A percentile compares a stretch with the other conserved stretches of the same genome.
Conservation (phyloP, 1,140 invertebrate genomes). For the Palaemon carinicauda region DNA sequence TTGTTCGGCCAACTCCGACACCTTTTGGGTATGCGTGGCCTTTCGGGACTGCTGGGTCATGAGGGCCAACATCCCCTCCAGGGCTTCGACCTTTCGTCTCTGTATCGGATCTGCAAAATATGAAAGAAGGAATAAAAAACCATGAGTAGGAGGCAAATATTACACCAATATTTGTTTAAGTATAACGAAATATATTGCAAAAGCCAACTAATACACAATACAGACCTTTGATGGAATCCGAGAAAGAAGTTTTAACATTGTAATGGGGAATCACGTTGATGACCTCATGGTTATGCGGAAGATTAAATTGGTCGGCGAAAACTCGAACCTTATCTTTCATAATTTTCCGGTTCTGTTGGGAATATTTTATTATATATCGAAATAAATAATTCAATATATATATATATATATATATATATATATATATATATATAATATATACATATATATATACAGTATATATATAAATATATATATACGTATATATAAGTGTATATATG, state of each 20-base stretch:
- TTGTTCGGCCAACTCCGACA: constrained; percentile 6
- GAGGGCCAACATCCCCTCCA: constrained; percentile 11
- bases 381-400: no score
- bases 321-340: neutral
- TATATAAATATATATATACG: no score
- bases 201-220: no score
- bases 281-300: neutral
- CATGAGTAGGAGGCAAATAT: neutral
- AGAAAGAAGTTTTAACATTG: neutral
- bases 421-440: no score
- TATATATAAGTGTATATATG: no score
- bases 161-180: no score
- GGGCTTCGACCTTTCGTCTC: constrained; percentile 18
- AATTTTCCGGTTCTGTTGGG: neutral
- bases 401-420: no score
- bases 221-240: neutral
- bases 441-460: no score
- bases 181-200: no score
- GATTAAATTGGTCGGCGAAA: neutral
- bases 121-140: neutral
- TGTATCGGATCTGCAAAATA: constrained; percentile 26
- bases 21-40: neutral
- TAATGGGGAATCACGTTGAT: neutral
- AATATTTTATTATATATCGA: no score
- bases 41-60: neutral